phyloP scores from a whole-genome alignment of 2,888 invertebrate species.

The Chrysomela aeneicollis region DNA sequence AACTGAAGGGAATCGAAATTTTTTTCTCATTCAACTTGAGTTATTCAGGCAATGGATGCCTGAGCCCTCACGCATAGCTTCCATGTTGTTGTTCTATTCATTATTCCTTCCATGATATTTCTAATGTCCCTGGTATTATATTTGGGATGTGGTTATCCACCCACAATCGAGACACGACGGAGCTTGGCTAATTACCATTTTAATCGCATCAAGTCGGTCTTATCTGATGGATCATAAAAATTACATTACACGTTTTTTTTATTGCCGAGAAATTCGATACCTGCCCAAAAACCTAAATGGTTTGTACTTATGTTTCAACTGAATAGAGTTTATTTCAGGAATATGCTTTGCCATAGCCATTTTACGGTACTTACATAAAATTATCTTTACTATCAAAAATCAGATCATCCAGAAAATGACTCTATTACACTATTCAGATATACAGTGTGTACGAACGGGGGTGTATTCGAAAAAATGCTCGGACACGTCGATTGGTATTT shows the following conservation, averaged over 20 bases:
- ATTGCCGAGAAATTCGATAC: conserved; percentile 16
- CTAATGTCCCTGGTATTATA: not conserved
- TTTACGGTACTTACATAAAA: not conserved
- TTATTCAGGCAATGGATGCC: no score
- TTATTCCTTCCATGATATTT: no score
- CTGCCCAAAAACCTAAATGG: conserved; percentile 14
- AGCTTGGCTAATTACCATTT: conserved; percentile 4
- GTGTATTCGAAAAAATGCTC: no score
- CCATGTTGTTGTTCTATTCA: no score
- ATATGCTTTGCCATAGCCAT: not conserved
- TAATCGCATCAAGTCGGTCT: conserved; percentile 15
- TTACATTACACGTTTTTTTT: conserved; percentile 14
- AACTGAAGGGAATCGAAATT: no score
- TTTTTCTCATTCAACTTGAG: no score
- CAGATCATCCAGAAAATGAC: no score
- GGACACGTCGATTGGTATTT: no score
- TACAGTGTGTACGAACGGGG: no score
- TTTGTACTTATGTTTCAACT: not conserved
- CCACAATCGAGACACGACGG: conserved; percentile 9
- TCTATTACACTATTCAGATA: no score
- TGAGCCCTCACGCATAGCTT: no score
- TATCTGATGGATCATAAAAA: conserved; percentile 14
- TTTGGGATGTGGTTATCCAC: conserved; percentile 12
- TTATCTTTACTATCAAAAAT: no score
- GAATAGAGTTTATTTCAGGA: not conserved